phyloP scores from a whole-genome alignment of 2,888 invertebrate genomes.

The Eupithecia tripunctaria region DNA sequence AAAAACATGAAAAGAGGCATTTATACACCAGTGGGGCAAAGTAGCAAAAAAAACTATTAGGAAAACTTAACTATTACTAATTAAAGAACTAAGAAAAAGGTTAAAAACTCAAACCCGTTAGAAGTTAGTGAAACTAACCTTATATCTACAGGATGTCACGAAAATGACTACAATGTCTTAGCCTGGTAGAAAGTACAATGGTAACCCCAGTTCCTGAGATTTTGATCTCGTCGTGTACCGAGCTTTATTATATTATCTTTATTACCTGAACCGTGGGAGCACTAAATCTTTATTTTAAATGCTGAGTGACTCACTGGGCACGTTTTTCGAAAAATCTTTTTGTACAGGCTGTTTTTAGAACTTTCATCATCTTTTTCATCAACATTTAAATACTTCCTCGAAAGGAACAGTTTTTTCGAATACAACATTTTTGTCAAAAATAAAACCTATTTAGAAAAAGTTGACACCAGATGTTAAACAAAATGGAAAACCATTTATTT shows the following conservation, averaged over 20 bases:
- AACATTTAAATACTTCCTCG: no score
- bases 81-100: background rate
- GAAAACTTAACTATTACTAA: background rate
- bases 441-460: no score
- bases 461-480: no score
- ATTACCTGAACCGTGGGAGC: constrained; percentile 74
- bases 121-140: background rate
- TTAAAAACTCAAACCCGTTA: background rate
- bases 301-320: constrained; percentile 66
- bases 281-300: constrained; percentile 63
- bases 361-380: no score
- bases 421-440: no score
- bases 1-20: no score
- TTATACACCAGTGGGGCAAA: background rate
- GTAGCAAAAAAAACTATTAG: background rate
- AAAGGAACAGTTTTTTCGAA: no score
- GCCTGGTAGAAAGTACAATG: constrained; percentile 3
- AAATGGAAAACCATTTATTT: no score
- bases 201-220: constrained; percentile 48
- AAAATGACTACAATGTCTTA: background rate
- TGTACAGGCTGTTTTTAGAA: constrained; percentile 9
- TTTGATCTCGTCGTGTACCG: constrained; percentile 67
- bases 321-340: constrained; percentile 47
- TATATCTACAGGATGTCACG: constrained; percentile 7
- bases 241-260: constrained; percentile 78